Evolutionary conservation across 2,797 vertebrate species (phyloP).

Genomic region (Halcyon smyrnensis): DNA sequence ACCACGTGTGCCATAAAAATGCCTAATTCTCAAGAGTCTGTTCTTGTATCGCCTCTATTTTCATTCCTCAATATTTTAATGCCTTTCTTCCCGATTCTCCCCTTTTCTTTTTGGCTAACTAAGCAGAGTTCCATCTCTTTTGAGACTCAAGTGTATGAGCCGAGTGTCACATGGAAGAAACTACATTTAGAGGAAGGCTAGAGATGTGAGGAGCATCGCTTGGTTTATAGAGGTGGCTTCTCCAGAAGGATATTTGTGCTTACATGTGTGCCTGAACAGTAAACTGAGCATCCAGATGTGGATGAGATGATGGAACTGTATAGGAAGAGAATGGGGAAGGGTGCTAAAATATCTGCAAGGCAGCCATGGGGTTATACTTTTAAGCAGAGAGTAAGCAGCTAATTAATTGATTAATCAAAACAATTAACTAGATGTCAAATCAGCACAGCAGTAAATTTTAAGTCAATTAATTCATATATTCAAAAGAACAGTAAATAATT

Average conservation of each 20-base stretch:
- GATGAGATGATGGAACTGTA: neutral
- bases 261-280: neutral
- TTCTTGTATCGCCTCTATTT: neutral
- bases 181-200: neutral
- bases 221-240: neutral
- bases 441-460: slow-evolving; percentile 54
- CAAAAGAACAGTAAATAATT: slow-evolving; percentile 69
- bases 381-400: slow-evolving; percentile 58
- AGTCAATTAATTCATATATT: slow-evolving; percentile 69
- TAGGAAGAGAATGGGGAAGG: neutral
- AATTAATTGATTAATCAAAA: slow-evolving; percentile 71
- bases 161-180: neutral
- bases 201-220: neutral
- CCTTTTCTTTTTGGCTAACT: neutral
- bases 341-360: neutral
- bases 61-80: neutral
- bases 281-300: neutral
- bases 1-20: neutral
- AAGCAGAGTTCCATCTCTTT: neutral
- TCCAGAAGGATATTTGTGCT: neutral
- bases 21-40: neutral
- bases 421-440: slow-evolving; percentile 61
- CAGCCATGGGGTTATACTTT: slow-evolving; percentile 46
- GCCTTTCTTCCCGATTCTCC: neutral
- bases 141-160: neutral